phyloP scores from a whole-genome alignment of 2,113 vertebrate genomes.

The Sinocyclocheilus anshuiensis region DNA sequence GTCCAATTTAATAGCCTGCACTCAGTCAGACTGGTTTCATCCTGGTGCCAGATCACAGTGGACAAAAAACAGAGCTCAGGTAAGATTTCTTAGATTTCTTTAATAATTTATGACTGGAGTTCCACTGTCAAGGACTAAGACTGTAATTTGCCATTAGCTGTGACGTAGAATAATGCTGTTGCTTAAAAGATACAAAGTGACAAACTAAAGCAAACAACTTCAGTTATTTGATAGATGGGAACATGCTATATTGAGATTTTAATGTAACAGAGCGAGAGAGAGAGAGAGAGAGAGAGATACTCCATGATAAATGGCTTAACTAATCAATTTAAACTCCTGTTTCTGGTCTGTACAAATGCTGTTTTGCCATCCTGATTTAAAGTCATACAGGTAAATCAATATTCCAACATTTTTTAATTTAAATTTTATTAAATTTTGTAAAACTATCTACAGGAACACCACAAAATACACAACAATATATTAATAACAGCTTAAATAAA shows the following conservation, averaged over 20 bases:
- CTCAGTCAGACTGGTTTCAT: slow-evolving; percentile 25
- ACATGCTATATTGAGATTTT: neutral
- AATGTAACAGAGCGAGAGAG: neutral
- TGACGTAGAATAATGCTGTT: neutral
- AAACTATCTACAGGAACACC: neutral
- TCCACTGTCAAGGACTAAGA: neutral
- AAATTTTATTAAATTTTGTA: neutral
- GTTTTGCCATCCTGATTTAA: neutral
- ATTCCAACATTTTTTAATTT: no score
- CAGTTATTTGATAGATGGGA: neutral
- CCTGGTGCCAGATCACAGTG: slow-evolving; percentile 7
- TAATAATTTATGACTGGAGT: neutral
- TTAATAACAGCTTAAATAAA: neutral
- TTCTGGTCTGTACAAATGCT: neutral
- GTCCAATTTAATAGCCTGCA: slow-evolving; percentile 19
- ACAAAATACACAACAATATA: neutral
- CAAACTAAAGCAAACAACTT: neutral
- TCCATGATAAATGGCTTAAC: neutral
- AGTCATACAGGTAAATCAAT: neutral
- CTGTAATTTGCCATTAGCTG: slow-evolving; percentile 12
- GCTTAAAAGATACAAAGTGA: neutral
- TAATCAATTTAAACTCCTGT: neutral
- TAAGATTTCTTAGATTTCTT: slow-evolving; percentile 1
- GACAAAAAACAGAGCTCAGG: neutral
- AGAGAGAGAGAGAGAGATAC: neutral